Conservation (phyloP, 1,140 invertebrate genomes). For the Drosophila tani region DNA sequence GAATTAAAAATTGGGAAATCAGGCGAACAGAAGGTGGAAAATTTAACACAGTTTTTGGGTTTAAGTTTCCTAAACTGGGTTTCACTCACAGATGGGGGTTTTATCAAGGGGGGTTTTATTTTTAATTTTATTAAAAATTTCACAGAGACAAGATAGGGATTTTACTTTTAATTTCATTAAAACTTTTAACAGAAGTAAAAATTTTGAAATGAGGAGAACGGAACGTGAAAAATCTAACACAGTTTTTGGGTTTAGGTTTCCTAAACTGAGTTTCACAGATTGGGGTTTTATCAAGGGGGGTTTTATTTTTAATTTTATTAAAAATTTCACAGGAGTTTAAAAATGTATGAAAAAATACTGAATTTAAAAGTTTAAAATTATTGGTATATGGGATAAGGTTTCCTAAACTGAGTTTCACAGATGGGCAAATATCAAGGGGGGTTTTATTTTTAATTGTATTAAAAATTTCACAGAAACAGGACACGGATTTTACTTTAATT, state of each 20-base stretch:
- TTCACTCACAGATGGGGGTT: constrained; percentile 23
- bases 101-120: constrained; percentile 14
- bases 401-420: constrained; percentile 9
- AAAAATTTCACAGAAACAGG: constrained; percentile 3
- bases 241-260: background rate
- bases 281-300: too few species aligned
- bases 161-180: constrained; percentile 28
- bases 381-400: background rate
- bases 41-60: constrained; percentile 6
- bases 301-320: too few species aligned
- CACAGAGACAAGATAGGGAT: background rate
- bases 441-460: constrained; percentile 5
- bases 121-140: constrained; percentile 1
- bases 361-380: too few species aligned
- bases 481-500: constrained; percentile 10
- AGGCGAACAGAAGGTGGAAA: background rate
- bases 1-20: background rate
- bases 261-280: too few species aligned
- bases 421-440: background rate
- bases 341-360: too few species aligned
- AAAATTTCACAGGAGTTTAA: too few species aligned
- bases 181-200: constrained; percentile 9
- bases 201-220: background rate
- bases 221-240: background rate
- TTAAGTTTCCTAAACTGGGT: constrained; percentile 3